Base-by-base conservation (phyloP, 2,113 vertebrate species). In the Apaloderma vittatum region DNA sequence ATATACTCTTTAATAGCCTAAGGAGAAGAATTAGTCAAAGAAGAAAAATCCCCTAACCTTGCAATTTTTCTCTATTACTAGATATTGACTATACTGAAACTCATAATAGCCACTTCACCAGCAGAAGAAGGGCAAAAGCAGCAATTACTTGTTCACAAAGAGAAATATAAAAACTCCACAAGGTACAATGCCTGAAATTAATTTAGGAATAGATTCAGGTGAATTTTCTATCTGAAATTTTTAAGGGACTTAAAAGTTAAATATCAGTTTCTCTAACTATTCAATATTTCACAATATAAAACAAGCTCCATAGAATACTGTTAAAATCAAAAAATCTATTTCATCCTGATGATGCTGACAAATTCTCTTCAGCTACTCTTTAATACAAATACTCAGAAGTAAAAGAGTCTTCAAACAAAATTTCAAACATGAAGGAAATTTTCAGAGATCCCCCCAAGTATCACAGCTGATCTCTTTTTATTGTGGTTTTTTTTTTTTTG, bases 41-140 rank as follows among this genome's bases (percentile, higher is more conserved):
- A 70, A 80, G 29, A 91, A 81, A 90, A 92, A 90, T 77, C 30
- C n/a, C 36, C 68, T 74, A 89, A 63, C 79, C 76, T 63, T 92
- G 83, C 45, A 80, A 48, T 94, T 91, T 86, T 91, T 94, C 72
- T 92, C 81, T 72, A 32, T 85, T 94, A 82, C 87, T 68, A 91
- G 80, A 57, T 89, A 93, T 61, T 88, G 93, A 94, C 80, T 94
- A 91, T 3, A 9, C 75, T 65, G 55, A 45, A 81, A 86, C 76
- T 94, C 72, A 57, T 91, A 78, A 93, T 90, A 94, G 30, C 66
- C 49, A 80, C 52, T 92, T 92, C 48, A 68, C 62, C 45, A 74
- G 49, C 48, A 65, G 21, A 7, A 97, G 36, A 74, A 79, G 68
- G 65, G 57, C 45, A 45, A 57, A 8, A 65, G 88, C n/a, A 83